Base-by-base conservation (phyloP, 2,113 vertebrate genomes). In the Chaetodon auriga region DNA sequence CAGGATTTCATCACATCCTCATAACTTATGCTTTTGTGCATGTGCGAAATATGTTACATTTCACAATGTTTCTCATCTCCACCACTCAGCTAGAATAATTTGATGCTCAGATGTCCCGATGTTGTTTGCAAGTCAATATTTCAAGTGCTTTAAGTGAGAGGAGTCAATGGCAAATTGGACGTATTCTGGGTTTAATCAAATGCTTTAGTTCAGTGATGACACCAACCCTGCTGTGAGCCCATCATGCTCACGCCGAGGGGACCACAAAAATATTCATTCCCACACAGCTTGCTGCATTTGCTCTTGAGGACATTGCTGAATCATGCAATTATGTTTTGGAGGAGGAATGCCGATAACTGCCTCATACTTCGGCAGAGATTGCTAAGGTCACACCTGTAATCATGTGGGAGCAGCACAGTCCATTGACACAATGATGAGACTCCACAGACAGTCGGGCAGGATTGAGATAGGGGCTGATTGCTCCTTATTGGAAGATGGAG, bases 371-470 rank as follows among this genome's bases (percentile, higher is more conserved):
- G 70, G 45, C 53, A 41, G 85, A 68, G 84, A 87, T 89, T 77
- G 80, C 81, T 81, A 87, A 92, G 89, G 93, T 94, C 93, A 92
- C 84, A 90, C 87, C 90, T 93, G 90, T 90, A 93, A 94, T 93
- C 91, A 90, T 88, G 86, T 73, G 90, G 87, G 87, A 86, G 86
- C 90, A 89, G 86, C 82, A 88, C 88, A 90, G 87, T 88, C 89
- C 89, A 92, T 88, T 89, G 91, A 92, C 93, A 92, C 89, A 74
- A 54, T 90, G 89, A 94, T 92, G 88, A 87, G 92, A 82, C 71
- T 87, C 71, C 66, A 72, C 84, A 92, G 90, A 79, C 81, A 71
- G 65, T 54, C 49, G 0, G 78, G 16, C 53, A 80, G 84, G 63
- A 84, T 66, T 72, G 84, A 85, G 90, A 92, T 87, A 61, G 55